Evolutionary conservation across 2,888 invertebrate species (phyloP).

Genomic region (Napeogenes inachia): DNA sequence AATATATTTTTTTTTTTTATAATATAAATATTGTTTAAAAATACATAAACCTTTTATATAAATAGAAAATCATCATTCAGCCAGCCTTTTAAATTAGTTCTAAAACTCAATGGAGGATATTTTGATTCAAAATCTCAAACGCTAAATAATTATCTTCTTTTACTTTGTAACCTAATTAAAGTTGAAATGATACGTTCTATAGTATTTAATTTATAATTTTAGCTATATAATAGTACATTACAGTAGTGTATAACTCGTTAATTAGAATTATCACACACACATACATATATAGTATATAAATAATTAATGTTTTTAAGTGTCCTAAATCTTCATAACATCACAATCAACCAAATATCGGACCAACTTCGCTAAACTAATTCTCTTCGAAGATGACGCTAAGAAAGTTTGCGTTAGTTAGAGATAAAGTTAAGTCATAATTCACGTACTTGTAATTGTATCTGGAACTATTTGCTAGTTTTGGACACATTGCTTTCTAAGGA

Average conservation of each 20-base stretch:
- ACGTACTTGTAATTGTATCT: constrained; percentile 13
- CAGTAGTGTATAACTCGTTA: too few relatives aligned
- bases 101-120: too few relatives aligned
- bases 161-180: too few relatives aligned
- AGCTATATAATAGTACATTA: too few relatives aligned
- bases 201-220: too few relatives aligned
- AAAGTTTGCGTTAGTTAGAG: constrained; percentile 29
- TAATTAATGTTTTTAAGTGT: constrained; percentile 33
- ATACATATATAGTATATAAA: background rate
- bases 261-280: too few relatives aligned
- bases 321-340: constrained; percentile 39
- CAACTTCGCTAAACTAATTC: constrained; percentile 42
- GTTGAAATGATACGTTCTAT: too few relatives aligned
- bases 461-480: constrained; percentile 7
- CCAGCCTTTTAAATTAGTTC: too few relatives aligned
- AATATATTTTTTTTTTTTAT: too few relatives aligned
- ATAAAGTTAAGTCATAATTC: constrained; percentile 21
- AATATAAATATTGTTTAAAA: background rate
- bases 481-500: constrained; percentile 6
- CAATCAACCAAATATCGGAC: constrained; percentile 39
- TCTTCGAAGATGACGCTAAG: constrained; percentile 35
- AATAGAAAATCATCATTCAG: too few relatives aligned
- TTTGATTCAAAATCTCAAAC: too few relatives aligned
- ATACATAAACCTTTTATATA: background rate
- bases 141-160: too few relatives aligned